Evolutionary conservation across 1,140 invertebrate genomes (phyloP).

Genomic region (Drosophila arizonae): DNA sequence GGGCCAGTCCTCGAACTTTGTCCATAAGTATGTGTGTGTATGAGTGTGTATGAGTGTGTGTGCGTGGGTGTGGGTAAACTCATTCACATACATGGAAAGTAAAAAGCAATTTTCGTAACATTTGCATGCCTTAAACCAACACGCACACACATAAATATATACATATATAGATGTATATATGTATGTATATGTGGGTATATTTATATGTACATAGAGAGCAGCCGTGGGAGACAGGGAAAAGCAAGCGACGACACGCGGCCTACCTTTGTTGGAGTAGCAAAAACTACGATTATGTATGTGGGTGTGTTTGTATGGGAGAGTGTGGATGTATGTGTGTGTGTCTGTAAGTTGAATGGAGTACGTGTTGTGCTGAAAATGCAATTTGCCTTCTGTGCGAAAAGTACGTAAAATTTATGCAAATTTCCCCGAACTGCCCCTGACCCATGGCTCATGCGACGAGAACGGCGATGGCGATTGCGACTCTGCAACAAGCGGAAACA

Average conservation of each 20-base stretch:
- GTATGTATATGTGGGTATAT: background rate
- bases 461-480: conserved; percentile 5
- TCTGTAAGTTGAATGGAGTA: conserved; percentile 73
- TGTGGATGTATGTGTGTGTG: background rate
- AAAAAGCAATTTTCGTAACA: conserved; percentile 81
- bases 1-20: conserved; percentile 21
- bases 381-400: conserved; percentile 79
- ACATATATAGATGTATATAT: background rate
- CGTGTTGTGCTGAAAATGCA: conserved; percentile 80
- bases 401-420: conserved; percentile 80
- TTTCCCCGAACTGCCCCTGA: conserved; percentile 60
- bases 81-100: conserved; percentile 74
- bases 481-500: conserved; percentile 70
- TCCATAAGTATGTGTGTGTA: conserved; percentile 25
- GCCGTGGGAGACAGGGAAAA: background rate
- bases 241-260: conserved; percentile 56
- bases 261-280: conserved; percentile 48
- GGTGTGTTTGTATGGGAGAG: conserved; percentile 19
- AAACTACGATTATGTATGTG: conserved; percentile 49
- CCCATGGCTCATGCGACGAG: conserved; percentile 44
- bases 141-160: conserved; percentile 31
- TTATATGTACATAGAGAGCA: background rate
- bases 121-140: conserved; percentile 78
- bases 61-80: conserved; percentile 42
- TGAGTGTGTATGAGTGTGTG: conserved; percentile 30